Conservation (phyloP, 2,797 vertebrate genomes). For the Menidia menidia region DNA sequence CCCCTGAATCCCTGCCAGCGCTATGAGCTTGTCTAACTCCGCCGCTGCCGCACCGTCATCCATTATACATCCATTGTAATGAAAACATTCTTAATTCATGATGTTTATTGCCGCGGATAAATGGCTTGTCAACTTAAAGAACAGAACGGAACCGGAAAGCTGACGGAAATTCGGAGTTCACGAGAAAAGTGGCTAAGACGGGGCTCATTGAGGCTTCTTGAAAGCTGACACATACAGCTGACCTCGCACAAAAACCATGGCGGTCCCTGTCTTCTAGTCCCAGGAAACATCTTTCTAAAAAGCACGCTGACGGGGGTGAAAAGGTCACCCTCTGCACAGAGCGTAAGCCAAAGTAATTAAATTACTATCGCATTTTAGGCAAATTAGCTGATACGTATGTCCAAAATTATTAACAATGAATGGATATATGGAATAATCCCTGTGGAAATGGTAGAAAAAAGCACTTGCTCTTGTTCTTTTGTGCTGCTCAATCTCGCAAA, state of each 20-base stretch:
- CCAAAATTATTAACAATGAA: slow-evolving; percentile 30
- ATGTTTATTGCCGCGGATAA: slow-evolving; percentile 58
- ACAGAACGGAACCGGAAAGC: slow-evolving; percentile 1
- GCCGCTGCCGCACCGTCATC: slow-evolving; percentile 36
- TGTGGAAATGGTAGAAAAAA: slow-evolving; percentile 4
- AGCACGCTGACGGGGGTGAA: slow-evolving; percentile 26
- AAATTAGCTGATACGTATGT: slow-evolving; percentile 32
- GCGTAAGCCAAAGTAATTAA: slow-evolving; percentile 45
- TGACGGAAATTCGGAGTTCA: slow-evolving; percentile 11
- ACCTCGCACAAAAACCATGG: slow-evolving; percentile 35
- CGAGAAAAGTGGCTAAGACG: slow-evolving; percentile 8
- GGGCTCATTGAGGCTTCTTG: slow-evolving; percentile 23
- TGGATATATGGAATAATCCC: slow-evolving; percentile 22
- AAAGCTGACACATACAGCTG: slow-evolving; percentile 36
- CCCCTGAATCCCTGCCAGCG: slow-evolving; percentile 42
- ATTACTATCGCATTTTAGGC: slow-evolving; percentile 38
- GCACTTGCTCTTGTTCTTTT: background rate
- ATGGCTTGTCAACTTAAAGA: slow-evolving; percentile 36
- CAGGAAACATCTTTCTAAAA: slow-evolving; percentile 41
- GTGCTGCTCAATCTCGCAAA: background rate
- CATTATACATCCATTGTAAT: slow-evolving; percentile 66
- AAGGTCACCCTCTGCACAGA: slow-evolving; percentile 20
- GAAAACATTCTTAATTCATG: slow-evolving; percentile 69
- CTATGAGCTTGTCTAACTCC: slow-evolving; percentile 22
- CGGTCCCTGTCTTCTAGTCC: slow-evolving; percentile 21